Evolutionary conservation across 2,113 vertebrate species (phyloP).

Genomic region (Dasyurus viverrinus): DNA sequence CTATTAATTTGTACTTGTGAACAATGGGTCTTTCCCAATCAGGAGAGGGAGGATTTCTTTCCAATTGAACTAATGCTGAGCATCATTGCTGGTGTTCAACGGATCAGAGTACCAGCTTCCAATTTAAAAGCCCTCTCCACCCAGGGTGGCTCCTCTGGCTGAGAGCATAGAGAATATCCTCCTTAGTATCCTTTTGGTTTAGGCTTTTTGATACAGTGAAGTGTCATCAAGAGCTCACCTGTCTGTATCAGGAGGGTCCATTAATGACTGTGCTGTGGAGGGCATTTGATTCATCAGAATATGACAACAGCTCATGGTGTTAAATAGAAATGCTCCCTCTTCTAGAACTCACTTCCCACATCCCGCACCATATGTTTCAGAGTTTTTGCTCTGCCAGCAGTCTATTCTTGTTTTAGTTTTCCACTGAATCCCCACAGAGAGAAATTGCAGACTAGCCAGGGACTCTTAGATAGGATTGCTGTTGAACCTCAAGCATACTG

Average conservation of each 20-base stretch:
- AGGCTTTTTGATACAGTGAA: not conserved
- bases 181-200: not conserved
- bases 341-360: not conserved
- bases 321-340: not conserved
- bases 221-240: not conserved
- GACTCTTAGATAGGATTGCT: not conserved
- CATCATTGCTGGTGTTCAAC: not conserved
- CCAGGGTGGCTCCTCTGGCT: not conserved
- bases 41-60: not conserved
- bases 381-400: not conserved
- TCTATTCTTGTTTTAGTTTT: not conserved
- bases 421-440: not conserved
- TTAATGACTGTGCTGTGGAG: not conserved
- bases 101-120: not conserved
- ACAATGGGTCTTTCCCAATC: not conserved
- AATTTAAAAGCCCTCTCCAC: not conserved
- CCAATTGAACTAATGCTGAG: not conserved
- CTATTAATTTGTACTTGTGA: not conserved
- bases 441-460: not conserved
- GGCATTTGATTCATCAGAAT: not conserved
- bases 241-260: not conserved
- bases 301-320: not conserved
- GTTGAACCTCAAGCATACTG: not conserved
- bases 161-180: not conserved
- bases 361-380: not conserved